phyloP scores from a whole-genome alignment of 2,797 vertebrate species.

The Triplophysa bombifrons region DNA sequence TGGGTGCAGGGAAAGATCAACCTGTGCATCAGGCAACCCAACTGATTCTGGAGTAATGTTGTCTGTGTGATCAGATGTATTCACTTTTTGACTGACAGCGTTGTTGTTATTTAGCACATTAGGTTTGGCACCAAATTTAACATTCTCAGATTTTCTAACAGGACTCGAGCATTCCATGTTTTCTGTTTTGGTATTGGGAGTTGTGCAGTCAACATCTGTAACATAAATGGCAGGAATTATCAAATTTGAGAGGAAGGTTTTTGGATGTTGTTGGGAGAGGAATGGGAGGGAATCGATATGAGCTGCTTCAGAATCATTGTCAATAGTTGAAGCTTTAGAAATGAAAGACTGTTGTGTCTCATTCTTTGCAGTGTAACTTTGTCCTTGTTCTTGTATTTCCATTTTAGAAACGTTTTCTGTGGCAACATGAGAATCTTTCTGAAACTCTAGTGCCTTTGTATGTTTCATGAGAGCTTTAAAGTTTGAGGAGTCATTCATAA shows the following conservation, averaged over 20 bases:
- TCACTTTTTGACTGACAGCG: background rate
- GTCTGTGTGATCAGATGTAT: conserved; percentile 1
- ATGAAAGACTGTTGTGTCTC: background rate
- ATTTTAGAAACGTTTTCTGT: conserved; percentile 10
- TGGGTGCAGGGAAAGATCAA: background rate
- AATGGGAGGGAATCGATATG: conserved; percentile 24
- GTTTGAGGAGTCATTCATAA: background rate
- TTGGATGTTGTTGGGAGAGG: conserved; percentile 34
- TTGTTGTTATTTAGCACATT: conserved; percentile 2
- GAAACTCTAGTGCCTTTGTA: background rate
- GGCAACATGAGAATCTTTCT: background rate
- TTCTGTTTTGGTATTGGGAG: conserved; percentile 20
- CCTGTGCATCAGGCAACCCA: background rate
- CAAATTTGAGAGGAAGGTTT: conserved; percentile 44
- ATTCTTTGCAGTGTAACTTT: conserved; percentile 7
- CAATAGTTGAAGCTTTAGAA: conserved; percentile 56
- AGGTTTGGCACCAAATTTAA: conserved; percentile 48
- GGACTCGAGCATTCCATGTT: conserved; percentile 25
- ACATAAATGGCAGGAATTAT: conserved; percentile 56
- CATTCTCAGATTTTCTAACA: conserved; percentile 10
- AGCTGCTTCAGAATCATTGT: conserved; percentile 51
- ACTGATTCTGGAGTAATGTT: background rate
- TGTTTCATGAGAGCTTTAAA: conserved; percentile 8
- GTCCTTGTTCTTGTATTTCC: background rate
- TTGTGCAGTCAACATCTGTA: conserved; percentile 39